phyloP scores from a whole-genome alignment of 2,797 vertebrate species.

The Neoniphon sammara region DNA sequence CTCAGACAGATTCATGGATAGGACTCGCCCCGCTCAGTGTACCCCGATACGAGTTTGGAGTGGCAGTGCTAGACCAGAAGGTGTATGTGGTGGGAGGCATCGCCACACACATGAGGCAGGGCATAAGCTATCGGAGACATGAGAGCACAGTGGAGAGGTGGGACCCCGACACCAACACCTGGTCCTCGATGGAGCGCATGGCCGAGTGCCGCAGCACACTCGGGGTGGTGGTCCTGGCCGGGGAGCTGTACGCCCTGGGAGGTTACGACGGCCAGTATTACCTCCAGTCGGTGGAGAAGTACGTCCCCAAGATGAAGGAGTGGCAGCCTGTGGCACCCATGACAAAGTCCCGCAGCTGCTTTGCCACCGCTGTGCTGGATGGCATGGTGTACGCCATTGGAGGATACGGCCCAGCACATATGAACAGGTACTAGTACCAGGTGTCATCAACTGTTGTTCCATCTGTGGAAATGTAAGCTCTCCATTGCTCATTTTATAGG shows the following conservation, averaged over 20 bases:
- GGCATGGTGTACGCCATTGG: slow-evolving; percentile 99
- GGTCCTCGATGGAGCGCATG: slow-evolving; percentile 94
- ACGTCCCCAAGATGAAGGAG: slow-evolving; percentile 92
- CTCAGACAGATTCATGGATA: slow-evolving; percentile 98
- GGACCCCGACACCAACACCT: slow-evolving; percentile 97
- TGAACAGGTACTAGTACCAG: slow-evolving; percentile 89
- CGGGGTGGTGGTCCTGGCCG: slow-evolving; percentile 91
- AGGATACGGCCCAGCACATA: slow-evolving; percentile 96
- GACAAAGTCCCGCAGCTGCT: slow-evolving; percentile 96
- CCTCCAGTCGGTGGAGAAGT: slow-evolving; percentile 96
- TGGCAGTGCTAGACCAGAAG: slow-evolving; percentile 95
- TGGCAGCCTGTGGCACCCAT: slow-evolving; percentile 97
- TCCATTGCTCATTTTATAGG: neutral
- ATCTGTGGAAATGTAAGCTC: too few relatives aligned
- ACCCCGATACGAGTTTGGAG: slow-evolving; percentile 95
- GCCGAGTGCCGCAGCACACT: slow-evolving; percentile 94
- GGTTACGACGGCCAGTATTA: slow-evolving; percentile 98
- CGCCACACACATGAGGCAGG: slow-evolving; percentile 93
- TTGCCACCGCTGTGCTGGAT: slow-evolving; percentile 93
- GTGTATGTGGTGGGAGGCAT: slow-evolving; percentile 97
- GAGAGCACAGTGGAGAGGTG: slow-evolving; percentile 97
- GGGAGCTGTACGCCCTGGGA: slow-evolving; percentile 95
- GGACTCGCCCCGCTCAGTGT: slow-evolving; percentile 94
- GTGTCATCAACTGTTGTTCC: neutral
- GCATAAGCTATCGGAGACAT: slow-evolving; percentile 92